These are phyloP conservation scores for Diadromus collaris DNA, from an alignment of 2,888 invertebrate species.

Conservation along the genomic window DNA sequence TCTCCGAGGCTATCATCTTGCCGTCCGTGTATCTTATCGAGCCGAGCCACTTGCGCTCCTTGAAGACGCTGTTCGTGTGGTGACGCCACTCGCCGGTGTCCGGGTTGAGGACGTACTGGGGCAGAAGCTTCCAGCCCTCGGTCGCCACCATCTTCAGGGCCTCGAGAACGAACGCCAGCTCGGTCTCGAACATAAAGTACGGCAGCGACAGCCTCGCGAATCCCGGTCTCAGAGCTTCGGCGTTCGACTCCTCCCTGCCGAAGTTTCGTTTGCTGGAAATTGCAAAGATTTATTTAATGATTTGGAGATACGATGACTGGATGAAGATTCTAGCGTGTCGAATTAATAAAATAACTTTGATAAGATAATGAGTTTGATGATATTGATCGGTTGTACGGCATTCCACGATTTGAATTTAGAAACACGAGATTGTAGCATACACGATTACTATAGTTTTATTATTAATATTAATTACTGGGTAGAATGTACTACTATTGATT, in stretches of 20 bases:
- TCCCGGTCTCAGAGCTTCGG: constrained; percentile 91
- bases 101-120: constrained; percentile 92
- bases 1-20: constrained; percentile 87
- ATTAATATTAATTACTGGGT: too few species aligned
- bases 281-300: background rate
- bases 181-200: constrained; percentile 90
- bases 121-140: constrained; percentile 94
- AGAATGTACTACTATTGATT: too few species aligned
- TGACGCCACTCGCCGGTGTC: constrained; percentile 96
- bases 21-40: constrained; percentile 89
- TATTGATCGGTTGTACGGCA: too few species aligned
- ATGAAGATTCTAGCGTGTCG: background rate
- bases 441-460: too few species aligned
- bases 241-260: constrained; percentile 77
- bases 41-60: constrained; percentile 91
- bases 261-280: constrained; percentile 67
- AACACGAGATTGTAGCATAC: too few species aligned
- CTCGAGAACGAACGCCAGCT: constrained; percentile 91
- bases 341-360: background rate
- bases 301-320: background rate
- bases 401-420: too few species aligned
- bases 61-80: constrained; percentile 88
- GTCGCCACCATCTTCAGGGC: constrained; percentile 93
- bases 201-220: constrained; percentile 93
- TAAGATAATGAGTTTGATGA: too few species aligned